These are phyloP conservation scores for Onychomys torridus DNA, from an alignment of 2,797 vertebrate genomes.

Conservation along the genomic window DNA sequence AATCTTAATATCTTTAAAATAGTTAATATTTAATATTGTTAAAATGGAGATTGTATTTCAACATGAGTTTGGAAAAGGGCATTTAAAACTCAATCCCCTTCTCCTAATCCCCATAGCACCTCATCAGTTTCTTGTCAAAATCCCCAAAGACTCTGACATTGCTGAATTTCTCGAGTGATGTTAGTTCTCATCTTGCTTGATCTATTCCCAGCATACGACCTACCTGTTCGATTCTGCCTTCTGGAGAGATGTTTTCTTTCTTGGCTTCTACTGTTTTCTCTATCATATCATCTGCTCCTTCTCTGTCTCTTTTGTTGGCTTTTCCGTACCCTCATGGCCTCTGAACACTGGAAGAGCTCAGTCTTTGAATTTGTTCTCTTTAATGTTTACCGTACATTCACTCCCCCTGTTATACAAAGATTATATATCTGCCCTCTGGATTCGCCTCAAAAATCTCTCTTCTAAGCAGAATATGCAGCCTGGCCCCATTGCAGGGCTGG, in stretches of 20 bases:
- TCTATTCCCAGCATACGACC: background rate
- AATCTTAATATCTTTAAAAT: no score
- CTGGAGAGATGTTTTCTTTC: background rate
- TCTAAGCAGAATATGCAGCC: constrained; percentile 1
- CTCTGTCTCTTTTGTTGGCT: background rate
- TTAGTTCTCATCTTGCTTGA: background rate
- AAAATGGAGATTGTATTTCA: background rate
- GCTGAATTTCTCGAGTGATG: background rate
- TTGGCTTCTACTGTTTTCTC: constrained; percentile 3
- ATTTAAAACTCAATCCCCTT: background rate
- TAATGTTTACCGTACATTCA: background rate
- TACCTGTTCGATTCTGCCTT: background rate
- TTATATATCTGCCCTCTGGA: background rate
- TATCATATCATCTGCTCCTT: background rate
- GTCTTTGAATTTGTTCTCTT: constrained; percentile 57
- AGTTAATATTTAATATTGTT: background rate
- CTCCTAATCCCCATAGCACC: background rate
- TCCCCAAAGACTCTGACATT: background rate
- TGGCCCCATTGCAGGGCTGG: background rate
- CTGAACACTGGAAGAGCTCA: constrained; percentile 8
- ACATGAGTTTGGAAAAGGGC: background rate
- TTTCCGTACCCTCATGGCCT: constrained; percentile 40
- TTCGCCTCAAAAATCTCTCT: constrained; percentile 52
- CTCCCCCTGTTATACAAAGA: constrained; percentile 11
- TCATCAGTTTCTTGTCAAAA: constrained; percentile 14